Evolutionary conservation across 2,797 vertebrate genomes (phyloP), one percentile per base, ranked within the genome.

Genomic region (Danio tinwini): DNA sequence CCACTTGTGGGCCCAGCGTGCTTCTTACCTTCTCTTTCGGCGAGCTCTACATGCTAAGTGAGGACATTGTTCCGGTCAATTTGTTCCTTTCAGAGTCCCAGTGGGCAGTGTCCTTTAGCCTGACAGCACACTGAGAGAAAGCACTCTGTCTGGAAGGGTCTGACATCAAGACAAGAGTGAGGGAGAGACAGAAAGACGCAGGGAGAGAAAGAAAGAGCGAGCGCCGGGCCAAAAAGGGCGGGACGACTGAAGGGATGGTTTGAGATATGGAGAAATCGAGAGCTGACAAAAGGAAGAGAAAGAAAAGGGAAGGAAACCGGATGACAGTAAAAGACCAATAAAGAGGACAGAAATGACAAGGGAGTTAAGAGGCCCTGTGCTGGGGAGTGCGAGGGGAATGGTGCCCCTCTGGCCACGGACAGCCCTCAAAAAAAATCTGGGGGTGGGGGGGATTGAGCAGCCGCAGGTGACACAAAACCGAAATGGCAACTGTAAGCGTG

Each of bases 21-120:
- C 68, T 40, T 53, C 68, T 71, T 89, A 91, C 91, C 91, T 91
- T 91, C 89, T 87, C 91, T 91, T 91, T 92, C 89, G 88, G 88
- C 85, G 63, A 83, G 85, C 88, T 88, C 90, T 88, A 91, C 91
- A 93, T 92, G 91, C 91, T 93, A 93, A 94, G 92, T 93, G 91
- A 91, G 91, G 89, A 93, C 92, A 93, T 91, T 91, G 92, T 94
- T 93, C 91, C 88, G 91, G 90, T 93, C 93, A 93, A 94, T 94
- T 94, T 94, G 92, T 93, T 90, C 93, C 89, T 92, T 95, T 94
- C 93, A 94, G 83, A 76, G 89, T 90, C 93, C 90, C 92, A 90
- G 92, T 93, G 92, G 92, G 91, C 91, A 91, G 90, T 81, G 90
- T 87, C 91, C 91, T 88, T 88, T 84, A 79, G 81, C 85, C 84